Conservation (phyloP, 2,797 vertebrate genomes). For the Hemitrygon akajei region DNA sequence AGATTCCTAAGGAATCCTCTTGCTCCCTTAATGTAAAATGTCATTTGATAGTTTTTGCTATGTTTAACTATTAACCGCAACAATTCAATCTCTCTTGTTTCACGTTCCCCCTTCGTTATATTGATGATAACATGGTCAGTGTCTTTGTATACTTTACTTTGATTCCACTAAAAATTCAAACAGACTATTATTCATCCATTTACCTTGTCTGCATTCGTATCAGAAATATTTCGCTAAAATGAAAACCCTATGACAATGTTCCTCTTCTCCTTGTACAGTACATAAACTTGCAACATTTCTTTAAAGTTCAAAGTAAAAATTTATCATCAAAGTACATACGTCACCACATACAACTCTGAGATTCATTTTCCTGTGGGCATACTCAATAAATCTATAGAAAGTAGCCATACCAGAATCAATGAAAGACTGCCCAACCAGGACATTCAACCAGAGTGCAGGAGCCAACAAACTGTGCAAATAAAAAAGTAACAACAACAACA, state of each 20-base stretch:
- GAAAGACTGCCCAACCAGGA: too few relatives aligned
- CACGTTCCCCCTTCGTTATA: neutral
- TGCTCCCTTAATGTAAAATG: neutral
- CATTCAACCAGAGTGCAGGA: too few relatives aligned
- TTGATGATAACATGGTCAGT: neutral
- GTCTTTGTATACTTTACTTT: neutral
- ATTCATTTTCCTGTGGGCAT: too few relatives aligned
- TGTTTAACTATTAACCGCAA: neutral
- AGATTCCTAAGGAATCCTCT: neutral
- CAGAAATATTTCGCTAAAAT: neutral
- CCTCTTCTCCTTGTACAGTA: neutral
- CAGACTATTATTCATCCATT: neutral
- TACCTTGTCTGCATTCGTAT: neutral
- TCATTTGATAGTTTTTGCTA: neutral
- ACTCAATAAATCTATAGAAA: too few relatives aligned
- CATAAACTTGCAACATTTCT: neutral
- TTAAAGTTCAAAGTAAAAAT: too few relatives aligned
- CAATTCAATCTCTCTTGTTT: neutral
- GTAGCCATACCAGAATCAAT: too few relatives aligned
- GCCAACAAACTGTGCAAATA: too few relatives aligned
- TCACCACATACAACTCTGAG: too few relatives aligned
- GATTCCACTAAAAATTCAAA: neutral
- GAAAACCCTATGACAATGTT: neutral
- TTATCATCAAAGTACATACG: too few relatives aligned
- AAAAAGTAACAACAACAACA: too few relatives aligned